A percentile compares a stretch with the other conserved stretches of the same genome.
Evolutionary conservation across 2,797 vertebrate genomes (phyloP).

Genomic region (Lithobates pipiens): DNA sequence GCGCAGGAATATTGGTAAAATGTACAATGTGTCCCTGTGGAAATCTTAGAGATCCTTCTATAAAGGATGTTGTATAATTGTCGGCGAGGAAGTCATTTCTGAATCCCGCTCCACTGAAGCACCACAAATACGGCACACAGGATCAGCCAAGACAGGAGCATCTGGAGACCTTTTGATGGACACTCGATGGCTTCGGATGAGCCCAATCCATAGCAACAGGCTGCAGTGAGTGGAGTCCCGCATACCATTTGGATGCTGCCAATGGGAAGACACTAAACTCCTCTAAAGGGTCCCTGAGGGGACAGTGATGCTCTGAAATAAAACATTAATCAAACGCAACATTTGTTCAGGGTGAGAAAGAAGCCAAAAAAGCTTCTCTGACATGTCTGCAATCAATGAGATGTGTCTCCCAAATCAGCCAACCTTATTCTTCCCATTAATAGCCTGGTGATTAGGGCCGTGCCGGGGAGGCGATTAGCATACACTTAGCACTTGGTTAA

Average conservation of each 20-base stretch:
- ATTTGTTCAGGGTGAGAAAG: slow-evolving; percentile 51
- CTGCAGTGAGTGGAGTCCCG: slow-evolving; percentile 13
- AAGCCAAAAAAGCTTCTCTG: slow-evolving; percentile 42
- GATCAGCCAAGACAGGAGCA: too few species aligned
- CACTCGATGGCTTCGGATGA: background rate
- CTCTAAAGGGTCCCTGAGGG: slow-evolving; percentile 22
- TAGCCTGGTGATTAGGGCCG: background rate
- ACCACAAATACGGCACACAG: too few species aligned
- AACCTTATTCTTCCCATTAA: slow-evolving; percentile 16
- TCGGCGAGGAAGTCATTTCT: too few species aligned
- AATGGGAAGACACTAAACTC: slow-evolving; percentile 24
- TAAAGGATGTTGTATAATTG: too few species aligned
- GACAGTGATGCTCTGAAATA: slow-evolving; percentile 12
- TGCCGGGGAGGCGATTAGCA: background rate
- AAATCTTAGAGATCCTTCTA: too few species aligned
- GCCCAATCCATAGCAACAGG: slow-evolving; percentile 36
- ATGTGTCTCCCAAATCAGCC: slow-evolving; percentile 15
- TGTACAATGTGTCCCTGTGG: too few species aligned
- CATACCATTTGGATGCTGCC: slow-evolving; percentile 34
- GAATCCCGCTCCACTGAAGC: too few species aligned
- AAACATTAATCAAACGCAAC: slow-evolving; percentile 40
- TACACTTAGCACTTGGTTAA: slow-evolving; percentile 15
- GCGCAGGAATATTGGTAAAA: too few species aligned
- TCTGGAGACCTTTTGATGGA: too few species aligned
- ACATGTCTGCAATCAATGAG: slow-evolving; percentile 47